A percentile compares a stretch with the other conserved stretches of the same genome.
Evolutionary conservation across 2,797 vertebrate species (phyloP).

Genomic region (Coluber constrictor): DNA sequence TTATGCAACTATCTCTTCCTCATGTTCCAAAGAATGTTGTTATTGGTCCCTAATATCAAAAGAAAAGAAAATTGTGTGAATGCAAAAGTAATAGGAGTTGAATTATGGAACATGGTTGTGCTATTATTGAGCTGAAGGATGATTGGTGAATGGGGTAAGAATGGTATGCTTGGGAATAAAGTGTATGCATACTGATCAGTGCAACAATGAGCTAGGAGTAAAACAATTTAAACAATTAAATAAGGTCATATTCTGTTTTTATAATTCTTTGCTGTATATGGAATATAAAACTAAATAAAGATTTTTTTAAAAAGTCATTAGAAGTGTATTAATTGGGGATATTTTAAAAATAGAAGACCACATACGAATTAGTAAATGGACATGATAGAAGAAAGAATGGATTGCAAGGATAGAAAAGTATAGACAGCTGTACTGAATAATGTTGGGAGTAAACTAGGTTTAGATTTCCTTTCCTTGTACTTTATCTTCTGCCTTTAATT

Average conservation of each 20-base stretch:
- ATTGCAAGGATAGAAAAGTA: background rate
- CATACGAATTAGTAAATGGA: background rate
- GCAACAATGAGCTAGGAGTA: background rate
- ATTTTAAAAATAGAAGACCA: background rate
- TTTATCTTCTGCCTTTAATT: background rate
- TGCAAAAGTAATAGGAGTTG: background rate
- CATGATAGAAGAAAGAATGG: background rate
- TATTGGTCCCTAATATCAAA: background rate
- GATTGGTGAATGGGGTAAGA: background rate
- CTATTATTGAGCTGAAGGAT: background rate
- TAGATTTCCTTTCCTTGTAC: background rate
- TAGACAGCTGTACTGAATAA: background rate
- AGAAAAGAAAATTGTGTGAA: background rate
- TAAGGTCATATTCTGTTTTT: background rate
- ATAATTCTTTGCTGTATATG: background rate
- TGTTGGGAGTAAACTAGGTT: background rate
- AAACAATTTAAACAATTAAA: background rate
- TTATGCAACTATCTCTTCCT: background rate
- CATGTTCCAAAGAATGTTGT: background rate
- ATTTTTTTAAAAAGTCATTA: background rate
- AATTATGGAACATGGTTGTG: background rate
- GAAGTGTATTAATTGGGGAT: background rate
- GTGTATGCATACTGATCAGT: background rate
- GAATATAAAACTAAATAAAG: background rate
- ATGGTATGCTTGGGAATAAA: background rate